Evolutionary conservation across 2,113 vertebrate species (phyloP).

Genomic region (Malaclemys terrapin): DNA sequence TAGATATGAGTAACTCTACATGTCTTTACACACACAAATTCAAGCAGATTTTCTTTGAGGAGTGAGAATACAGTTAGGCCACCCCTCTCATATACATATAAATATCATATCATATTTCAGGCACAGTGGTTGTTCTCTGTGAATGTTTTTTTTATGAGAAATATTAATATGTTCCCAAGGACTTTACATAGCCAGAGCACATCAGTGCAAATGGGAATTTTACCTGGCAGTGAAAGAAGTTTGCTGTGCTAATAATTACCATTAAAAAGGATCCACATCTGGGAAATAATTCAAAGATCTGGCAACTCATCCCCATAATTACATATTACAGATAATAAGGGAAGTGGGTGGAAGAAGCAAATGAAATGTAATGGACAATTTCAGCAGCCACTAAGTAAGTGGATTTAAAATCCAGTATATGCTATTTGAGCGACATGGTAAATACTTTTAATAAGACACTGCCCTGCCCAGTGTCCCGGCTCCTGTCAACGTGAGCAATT

Average conservation of each 20-base stretch:
- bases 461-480: neutral
- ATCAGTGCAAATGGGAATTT: neutral
- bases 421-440: neutral
- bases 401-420: neutral
- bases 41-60: constrained; percentile 25
- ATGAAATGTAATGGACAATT: neutral
- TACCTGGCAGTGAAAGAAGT: neutral
- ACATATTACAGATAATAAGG: neutral
- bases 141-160: constrained; percentile 32
- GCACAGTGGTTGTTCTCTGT: neutral
- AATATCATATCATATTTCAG: neutral
- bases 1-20: neutral
- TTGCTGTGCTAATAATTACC: neutral
- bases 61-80: constrained; percentile 53
- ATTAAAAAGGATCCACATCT: neutral
- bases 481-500: neutral
- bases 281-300: neutral
- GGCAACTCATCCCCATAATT: neutral
- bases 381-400: neutral
- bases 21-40: neutral
- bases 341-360: neutral
- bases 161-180: neutral
- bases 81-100: constrained; percentile 1
- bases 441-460: neutral
- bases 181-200: neutral